Percentiles rank a stretch among this genome's conserved stretches.
phyloP scores from a whole-genome alignment of 2,797 vertebrate genomes.

The Gymnoscopelus microlampas region DNA sequence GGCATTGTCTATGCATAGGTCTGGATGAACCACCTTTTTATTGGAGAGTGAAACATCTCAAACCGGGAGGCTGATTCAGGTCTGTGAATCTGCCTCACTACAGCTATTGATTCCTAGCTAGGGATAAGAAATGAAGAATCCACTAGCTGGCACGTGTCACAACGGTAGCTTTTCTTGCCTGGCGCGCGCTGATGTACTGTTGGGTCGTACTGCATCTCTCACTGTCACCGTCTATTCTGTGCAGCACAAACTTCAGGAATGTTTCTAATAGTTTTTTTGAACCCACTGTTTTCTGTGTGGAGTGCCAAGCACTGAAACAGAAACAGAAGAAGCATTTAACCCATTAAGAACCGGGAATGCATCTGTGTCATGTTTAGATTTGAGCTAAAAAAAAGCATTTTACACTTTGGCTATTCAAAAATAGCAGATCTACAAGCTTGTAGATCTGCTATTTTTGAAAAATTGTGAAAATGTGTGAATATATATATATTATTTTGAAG shows the following conservation, averaged over 20 bases:
- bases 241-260: constrained; percentile 18
- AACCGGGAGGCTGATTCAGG: background rate
- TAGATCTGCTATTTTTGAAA: too few relatives aligned
- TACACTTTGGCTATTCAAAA: too few relatives aligned
- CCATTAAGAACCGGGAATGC: too few relatives aligned
- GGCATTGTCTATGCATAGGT: too few relatives aligned
- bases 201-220: background rate
- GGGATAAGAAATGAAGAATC: constrained; percentile 10
- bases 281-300: constrained; percentile 5
- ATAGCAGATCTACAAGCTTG: too few relatives aligned
- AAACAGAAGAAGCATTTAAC: too few relatives aligned
- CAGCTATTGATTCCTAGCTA: constrained; percentile 1
- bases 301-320: constrained; percentile 21
- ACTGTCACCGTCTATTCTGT: constrained; percentile 22
- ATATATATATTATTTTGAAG: too few relatives aligned
- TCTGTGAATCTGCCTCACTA: background rate
- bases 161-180: background rate
- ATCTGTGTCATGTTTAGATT: too few relatives aligned
- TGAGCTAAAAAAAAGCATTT: too few relatives aligned
- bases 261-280: constrained; percentile 23
- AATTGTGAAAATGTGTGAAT: too few relatives aligned
- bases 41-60: background rate
- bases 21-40: too few relatives aligned
- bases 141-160: constrained; percentile 9
- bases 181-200: constrained; percentile 3